Evolutionary conservation across 2,797 vertebrate genomes (phyloP).

Genomic region (Chloroceryle inda): DNA sequence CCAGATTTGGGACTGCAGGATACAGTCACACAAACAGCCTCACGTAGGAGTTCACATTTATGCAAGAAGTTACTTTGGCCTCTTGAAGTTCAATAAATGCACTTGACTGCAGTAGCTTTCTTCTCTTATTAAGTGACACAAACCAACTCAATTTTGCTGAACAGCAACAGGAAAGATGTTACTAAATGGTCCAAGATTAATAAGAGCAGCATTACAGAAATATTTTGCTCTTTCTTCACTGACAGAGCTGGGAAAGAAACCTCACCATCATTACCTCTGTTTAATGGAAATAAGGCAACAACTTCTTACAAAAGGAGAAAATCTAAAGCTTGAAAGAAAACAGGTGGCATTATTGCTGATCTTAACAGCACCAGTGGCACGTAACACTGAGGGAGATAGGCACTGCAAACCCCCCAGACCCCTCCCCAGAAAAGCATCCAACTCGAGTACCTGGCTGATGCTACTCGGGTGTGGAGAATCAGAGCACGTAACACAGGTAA

Average conservation of each 20-base stretch:
- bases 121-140: neutral
- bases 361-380: neutral
- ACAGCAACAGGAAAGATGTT: neutral
- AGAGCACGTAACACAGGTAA: neutral
- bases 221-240: neutral
- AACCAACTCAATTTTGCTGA: neutral
- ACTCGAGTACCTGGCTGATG: fast-evolving
- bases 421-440: neutral
- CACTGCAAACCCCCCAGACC: neutral
- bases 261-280: neutral
- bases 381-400: neutral
- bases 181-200: neutral
- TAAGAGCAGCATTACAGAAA: neutral
- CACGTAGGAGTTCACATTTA: neutral
- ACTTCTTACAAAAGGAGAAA: neutral
- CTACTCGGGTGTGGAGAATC: neutral
- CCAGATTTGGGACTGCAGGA: neutral
- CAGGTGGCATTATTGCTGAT: neutral
- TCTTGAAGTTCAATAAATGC: neutral
- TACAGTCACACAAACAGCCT: neutral
- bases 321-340: neutral
- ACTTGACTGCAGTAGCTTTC: neutral
- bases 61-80: neutral
- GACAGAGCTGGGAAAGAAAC: neutral
- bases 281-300: neutral